Evolutionary conservation across 30 jellyfish, hydroid and myxozoan species (phyloP).

Genomic region (Rhopilema esculentum): DNA sequence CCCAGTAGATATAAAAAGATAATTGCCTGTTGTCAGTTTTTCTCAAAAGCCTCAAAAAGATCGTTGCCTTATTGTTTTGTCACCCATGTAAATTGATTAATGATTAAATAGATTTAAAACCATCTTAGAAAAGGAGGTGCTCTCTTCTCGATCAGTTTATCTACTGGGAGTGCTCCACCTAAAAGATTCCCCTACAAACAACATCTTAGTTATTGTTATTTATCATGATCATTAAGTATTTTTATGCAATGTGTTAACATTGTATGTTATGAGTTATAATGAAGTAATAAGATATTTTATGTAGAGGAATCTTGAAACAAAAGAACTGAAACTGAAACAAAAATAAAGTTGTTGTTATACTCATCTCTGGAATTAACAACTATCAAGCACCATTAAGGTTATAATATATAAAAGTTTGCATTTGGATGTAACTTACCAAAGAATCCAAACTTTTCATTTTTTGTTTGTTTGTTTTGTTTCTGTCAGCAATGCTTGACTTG

Average conservation of each 20-base stretch:
- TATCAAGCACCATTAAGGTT: not conserved
- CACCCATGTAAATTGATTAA: not conserved
- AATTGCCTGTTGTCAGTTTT: not conserved
- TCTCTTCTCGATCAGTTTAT: not conserved
- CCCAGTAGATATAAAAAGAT: not conserved
- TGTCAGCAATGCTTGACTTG: conserved; percentile 1
- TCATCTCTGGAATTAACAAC: not conserved
- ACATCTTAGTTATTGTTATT: too few species aligned
- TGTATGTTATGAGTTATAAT: not conserved
- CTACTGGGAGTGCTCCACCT: not conserved
- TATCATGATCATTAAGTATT: not conserved
- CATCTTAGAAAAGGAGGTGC: not conserved
- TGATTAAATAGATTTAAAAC: not conserved
- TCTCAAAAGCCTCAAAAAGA: not conserved
- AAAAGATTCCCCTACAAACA: not conserved
- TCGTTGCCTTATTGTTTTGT: not conserved
- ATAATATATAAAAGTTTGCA: not conserved
- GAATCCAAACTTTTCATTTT: conserved; percentile 1
- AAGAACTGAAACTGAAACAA: too few species aligned
- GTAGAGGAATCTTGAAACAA: too few species aligned
- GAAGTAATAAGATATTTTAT: too few species aligned
- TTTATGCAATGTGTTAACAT: not conserved
- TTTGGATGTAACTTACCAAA: conserved; percentile 7
- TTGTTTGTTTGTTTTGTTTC: not conserved
- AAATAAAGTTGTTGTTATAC: not conserved